Evolutionary conservation across 1,140 invertebrate genomes (phyloP).

Genomic region (Drosophila biarmipes): DNA sequence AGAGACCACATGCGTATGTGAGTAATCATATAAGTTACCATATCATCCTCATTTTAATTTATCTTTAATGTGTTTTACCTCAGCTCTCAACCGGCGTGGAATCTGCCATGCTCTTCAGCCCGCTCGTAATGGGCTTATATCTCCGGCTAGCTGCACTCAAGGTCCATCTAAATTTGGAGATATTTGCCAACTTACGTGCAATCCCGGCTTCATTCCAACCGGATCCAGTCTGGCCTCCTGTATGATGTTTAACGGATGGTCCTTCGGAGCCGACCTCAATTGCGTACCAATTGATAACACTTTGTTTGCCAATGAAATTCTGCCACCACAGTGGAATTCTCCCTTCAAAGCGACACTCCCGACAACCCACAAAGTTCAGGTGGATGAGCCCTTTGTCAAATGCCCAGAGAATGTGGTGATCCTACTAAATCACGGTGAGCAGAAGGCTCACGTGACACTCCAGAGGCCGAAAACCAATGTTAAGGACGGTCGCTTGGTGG

Average conservation of each 20-base stretch:
- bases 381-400: conserved; percentile 86
- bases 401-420: conserved; percentile 88
- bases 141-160: conserved; percentile 84
- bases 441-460: conserved; percentile 86
- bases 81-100: conserved; percentile 14
- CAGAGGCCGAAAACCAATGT: conserved; percentile 89
- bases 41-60: too few relatives aligned
- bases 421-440: conserved; percentile 85
- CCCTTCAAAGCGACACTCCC: neutral
- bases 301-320: conserved; percentile 14
- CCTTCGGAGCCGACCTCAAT: conserved; percentile 53
- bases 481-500: conserved; percentile 88
- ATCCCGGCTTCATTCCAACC: conserved; percentile 76
- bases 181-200: conserved; percentile 84
- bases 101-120: conserved; percentile 82
- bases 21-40: conserved; percentile 45
- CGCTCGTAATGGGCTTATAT: conserved; percentile 84
- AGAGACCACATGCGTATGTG: conserved; percentile 85
- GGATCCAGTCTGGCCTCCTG: conserved; percentile 43
- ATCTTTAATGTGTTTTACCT: neutral
- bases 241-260: conserved; percentile 66
- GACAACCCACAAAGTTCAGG: conserved; percentile 40
- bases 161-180: conserved; percentile 83
- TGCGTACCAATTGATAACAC: conserved; percentile 65
- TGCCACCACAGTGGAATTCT: conserved; percentile 7